A percentile compares a stretch with the other conserved stretches of the same genome.
Conservation (phyloP, 53 echinoderm and acorn worm species). For the Zoroaster sp. region DNA sequence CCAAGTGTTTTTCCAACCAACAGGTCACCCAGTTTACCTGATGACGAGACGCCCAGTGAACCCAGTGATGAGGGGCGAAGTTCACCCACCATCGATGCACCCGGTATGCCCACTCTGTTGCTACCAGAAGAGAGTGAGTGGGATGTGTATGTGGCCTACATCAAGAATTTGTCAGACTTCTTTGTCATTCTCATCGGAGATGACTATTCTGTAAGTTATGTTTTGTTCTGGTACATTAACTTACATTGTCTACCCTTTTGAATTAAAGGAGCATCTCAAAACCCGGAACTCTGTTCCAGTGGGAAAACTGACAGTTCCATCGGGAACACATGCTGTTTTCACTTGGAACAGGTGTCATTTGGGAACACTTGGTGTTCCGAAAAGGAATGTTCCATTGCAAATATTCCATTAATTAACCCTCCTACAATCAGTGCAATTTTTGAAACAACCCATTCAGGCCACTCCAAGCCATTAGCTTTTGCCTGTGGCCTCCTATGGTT, state of each 20-base stretch:
- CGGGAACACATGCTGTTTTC: too few relatives aligned
- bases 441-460: too few relatives aligned
- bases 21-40: background rate
- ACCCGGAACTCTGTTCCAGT: too few relatives aligned
- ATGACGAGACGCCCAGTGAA: background rate
- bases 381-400: too few relatives aligned
- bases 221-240: background rate
- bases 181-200: slow-evolving; percentile 52
- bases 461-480: too few relatives aligned
- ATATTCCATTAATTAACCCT: too few relatives aligned
- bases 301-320: too few relatives aligned
- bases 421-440: too few relatives aligned
- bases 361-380: too few relatives aligned
- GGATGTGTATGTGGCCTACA: slow-evolving; percentile 60
- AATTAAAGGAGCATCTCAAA: too few relatives aligned
- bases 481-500: too few relatives aligned
- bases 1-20: background rate
- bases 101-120: slow-evolving; percentile 21
- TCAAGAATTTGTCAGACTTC: slow-evolving; percentile 50
- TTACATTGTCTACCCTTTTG: background rate
- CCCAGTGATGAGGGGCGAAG: background rate
- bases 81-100: background rate
- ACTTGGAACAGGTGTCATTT: too few relatives aligned
- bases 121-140: slow-evolving; percentile 46
- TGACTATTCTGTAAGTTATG: slow-evolving; percentile 43